phyloP scores from a whole-genome alignment of 2,888 invertebrate genomes.

The Theodoxus fluviatilis region DNA sequence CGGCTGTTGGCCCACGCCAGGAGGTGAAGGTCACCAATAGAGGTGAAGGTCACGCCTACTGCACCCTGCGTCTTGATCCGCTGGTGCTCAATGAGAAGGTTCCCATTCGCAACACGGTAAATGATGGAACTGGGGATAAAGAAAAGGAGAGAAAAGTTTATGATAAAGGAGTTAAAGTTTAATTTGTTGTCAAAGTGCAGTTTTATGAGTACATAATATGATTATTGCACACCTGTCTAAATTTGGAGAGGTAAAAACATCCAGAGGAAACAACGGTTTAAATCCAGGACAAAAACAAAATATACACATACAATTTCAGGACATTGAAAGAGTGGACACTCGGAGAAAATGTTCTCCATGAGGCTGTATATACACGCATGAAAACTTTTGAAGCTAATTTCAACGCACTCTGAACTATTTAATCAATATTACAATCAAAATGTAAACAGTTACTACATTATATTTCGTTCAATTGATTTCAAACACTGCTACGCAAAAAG shows the following conservation, averaged over 20 bases:
- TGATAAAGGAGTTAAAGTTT: neutral
- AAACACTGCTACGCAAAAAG: no score
- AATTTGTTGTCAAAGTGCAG: neutral
- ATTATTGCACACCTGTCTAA: no score
- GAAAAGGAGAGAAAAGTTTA: neutral
- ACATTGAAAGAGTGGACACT: neutral
- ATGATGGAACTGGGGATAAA: constrained; percentile 54
- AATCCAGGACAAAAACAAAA: neutral
- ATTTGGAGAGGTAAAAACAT: no score
- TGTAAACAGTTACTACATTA: no score
- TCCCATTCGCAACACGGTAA: constrained; percentile 48
- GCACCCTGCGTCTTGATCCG: constrained; percentile 54
- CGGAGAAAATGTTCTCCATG: no score
- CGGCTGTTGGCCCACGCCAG: constrained; percentile 55
- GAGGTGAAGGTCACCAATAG: constrained; percentile 40
- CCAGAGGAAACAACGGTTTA: neutral
- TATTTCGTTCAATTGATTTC: no score
- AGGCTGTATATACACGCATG: no score
- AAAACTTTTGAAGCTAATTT: no score
- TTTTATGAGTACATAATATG: neutral
- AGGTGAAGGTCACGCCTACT: constrained; percentile 42
- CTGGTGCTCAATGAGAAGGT: constrained; percentile 54
- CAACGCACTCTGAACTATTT: no score
- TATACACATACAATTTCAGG: neutral
- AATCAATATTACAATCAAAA: no score